These are phyloP conservation scores for Diachrysia chrysitis DNA, from an alignment of 2,888 invertebrate species.

Conservation along the genomic window DNA sequence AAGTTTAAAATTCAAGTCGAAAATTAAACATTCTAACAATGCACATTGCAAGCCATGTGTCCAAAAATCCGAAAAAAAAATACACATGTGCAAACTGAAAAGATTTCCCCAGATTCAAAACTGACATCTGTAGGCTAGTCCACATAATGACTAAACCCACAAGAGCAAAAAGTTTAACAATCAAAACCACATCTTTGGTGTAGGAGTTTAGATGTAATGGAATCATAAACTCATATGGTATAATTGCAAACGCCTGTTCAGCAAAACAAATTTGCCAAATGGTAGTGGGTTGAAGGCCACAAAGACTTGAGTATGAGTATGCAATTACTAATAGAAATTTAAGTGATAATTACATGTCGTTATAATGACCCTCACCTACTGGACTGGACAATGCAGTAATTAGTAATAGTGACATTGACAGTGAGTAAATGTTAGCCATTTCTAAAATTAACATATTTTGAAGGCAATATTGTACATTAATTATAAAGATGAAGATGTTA, in stretches of 20 bases:
- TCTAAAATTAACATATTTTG: neutral
- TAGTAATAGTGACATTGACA: constrained; percentile 36
- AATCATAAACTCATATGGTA: constrained; percentile 1
- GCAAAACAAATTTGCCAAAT: constrained; percentile 33
- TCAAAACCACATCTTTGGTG: neutral
- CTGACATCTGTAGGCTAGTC: constrained; percentile 20
- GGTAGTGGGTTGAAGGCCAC: constrained; percentile 27
- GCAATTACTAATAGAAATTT: constrained; percentile 25
- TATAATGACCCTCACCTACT: constrained; percentile 39
- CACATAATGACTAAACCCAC: neutral
- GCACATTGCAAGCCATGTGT: neutral
- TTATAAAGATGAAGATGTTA: neutral
- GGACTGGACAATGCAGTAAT: constrained; percentile 17
- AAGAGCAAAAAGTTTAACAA: neutral
- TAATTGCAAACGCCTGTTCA: constrained; percentile 12
- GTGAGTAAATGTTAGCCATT: constrained; percentile 16
- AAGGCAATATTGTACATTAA: neutral
- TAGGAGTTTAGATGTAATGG: neutral
- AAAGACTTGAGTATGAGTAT: constrained; percentile 12
- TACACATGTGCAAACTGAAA: constrained; percentile 16
- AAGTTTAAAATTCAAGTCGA: neutral
- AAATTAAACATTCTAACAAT: neutral
- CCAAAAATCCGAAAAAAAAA: constrained; percentile 7
- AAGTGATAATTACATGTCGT: constrained; percentile 38
- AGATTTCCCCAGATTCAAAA: constrained; percentile 4